Base-by-base conservation (phyloP, 2,888 invertebrate species). In the Acronicta aceris region DNA sequence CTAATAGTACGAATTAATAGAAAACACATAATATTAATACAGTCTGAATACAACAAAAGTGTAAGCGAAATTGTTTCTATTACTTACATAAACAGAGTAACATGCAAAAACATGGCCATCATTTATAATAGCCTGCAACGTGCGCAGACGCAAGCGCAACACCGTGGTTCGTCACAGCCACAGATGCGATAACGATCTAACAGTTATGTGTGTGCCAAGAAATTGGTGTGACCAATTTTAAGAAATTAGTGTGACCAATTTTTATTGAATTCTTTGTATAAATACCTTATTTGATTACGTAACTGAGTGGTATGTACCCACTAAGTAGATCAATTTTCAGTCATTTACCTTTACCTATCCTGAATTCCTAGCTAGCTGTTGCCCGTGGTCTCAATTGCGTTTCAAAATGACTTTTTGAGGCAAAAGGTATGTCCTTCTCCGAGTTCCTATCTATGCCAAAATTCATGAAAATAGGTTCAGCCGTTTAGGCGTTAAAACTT, bases 101-200 rank as follows among this genome's bases (percentile, higher is more conserved):
- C 16, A 43, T 30, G 36, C 27, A 40, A 21, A 52, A 50, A 50
- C 21, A 41, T 41, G 38, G 54, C 21, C 48, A 49, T 27, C 67
- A 46, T 52, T 50, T 41, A 45, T 36, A 40, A 47, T 41, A 10
- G 15, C 17, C 48, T 30, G 54, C 47, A 45, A 42, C 50, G 43
- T 67, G 63, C 50, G 63, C 74, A 43, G 30, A 41, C 59, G 59
- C 73, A 72, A 42, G 45, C 59, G 59, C 73, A 72, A 42, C 27
- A 38, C 42, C 48, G 51, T 52, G 36, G 30, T n/a, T 42, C 56
- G 70, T 54, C 62, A 72, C 49, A 50, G 59, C 62, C 52, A 74
- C 74, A 62, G 63, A 54, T 54, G 74, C 57, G 69, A 70, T 70
- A 74, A 74, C 63, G 43, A 74, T 70, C 62, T 40, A 50, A 59